Base-by-base conservation (phyloP, 2,888 invertebrate genomes). In the Melanargia galathea region DNA sequence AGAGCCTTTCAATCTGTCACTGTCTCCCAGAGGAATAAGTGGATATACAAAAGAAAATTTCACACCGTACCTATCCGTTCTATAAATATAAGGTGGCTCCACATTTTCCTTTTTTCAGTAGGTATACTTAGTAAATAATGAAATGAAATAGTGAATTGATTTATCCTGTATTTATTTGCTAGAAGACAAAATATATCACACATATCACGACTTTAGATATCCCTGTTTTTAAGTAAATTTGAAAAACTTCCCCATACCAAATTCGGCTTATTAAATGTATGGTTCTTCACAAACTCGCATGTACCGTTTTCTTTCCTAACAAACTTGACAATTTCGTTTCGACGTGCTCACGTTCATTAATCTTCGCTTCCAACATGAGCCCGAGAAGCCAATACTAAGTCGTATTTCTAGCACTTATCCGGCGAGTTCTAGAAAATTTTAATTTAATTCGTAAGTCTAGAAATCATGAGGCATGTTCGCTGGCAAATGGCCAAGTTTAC, bases 401-500 rank as follows among this genome's bases (percentile, higher is more conserved):
- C 48, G 57, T 55, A 52, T 48, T 63, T 58, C 58, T 58, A 60
- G 54, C 49, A 61, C 60, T 63, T 66, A 63, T 54, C 57, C 52
- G 33, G 45, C 54, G 49, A 52, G 38, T 63, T 60, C 60, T 66
- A 57, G 52, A 58, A 49, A 46, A 20, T 58, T 35, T 46, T 56
- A 30, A 56, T 56, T 56, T 62, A 60, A 52, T 52, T 60, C 30
- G 24, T 49, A 62, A 30, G 57, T 67, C 63, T 61, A 61, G 60
- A 65, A 65, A 63, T 63, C 67, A 62, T 63, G 60, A 64, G 57
- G 51, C 54, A 56, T 73, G 73, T 73, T 67, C 71, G 67, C 69
- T 86, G 89, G 88, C 83, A 68, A 62, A 61, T 60, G 64, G 87
- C 87, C 87, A 87, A 81, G 73, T 77, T 71, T 79, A 67, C 84